Evolutionary conservation across 2,113 vertebrate genomes (phyloP), one percentile per base, ranked within the genome.

Genomic region (Girardinichthys multiradiatus): DNA sequence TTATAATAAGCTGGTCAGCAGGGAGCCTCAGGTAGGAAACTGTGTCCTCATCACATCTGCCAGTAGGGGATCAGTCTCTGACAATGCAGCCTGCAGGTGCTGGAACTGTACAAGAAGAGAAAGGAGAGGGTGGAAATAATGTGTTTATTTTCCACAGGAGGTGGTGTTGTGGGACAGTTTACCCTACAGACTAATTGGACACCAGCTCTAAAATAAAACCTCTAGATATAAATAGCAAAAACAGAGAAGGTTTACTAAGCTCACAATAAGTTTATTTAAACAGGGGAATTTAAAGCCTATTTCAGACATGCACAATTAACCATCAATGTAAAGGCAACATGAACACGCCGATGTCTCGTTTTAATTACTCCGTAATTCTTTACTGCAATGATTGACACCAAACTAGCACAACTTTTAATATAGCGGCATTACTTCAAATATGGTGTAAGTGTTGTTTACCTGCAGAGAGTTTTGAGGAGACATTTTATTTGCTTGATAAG

Each of bases 11-110:
- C 26, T 59, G 80, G 72, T 78, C 81, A 67, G 64, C 31, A 48
- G 63, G 39, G 4, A 19, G 21, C 54, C 75, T 91, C 84, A 92
- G 80, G 84, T 91, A 67, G 95, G 95, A 90, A 96, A 95, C 76
- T 84, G 83, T 80, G 93, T 94, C 68, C 93, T 93, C 77, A 98
- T 83, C 64, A 86, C 77, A 54, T 92, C 94, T 86, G 95, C 95
- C 86, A 97, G 86, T 2, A 88, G 81, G 63, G 94, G 94, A 87
- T 98, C 94, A 81, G 94, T 90, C 78, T 97, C 94, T 51, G 84
- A 93, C 73, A 99, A 84, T 28, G 95, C 82, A 79, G 86, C 86
- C 42, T 95, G 86, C 70, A 99, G 95, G 86, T 92, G 94, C 86
- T 95, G 87, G 80, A 98, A 95, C 98, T 99, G 74, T n/a, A 88